Base-by-base conservation (phyloP, 2,113 vertebrate genomes). In the Laticauda laticaudata region DNA sequence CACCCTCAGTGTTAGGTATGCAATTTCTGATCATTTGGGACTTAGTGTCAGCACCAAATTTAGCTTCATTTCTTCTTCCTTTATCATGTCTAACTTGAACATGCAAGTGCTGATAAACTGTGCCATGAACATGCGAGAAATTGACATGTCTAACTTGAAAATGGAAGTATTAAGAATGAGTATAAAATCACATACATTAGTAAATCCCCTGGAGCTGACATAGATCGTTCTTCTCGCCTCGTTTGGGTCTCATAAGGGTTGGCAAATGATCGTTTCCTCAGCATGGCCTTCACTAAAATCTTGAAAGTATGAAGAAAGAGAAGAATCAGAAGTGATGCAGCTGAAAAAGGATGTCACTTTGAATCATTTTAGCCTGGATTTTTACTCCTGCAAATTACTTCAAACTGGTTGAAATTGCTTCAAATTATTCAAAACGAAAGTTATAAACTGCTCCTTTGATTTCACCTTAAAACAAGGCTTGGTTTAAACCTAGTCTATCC, bases 211-310 rank as follows among this genome's bases (percentile, higher is more conserved):
- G 99, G 98, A 2, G 98, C 99, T 26, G 99, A 99, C 99, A 99
- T 99, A 93, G 99, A 99, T 14, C 99, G 96, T 97, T 99, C 99
- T 95, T 99, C 99, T 91, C 98, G 97, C 91, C 99, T 98, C 12
- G 97, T 97, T 12, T 98, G 98, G 39, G 97, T 97, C 96, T 99
- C 99, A 0, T 99, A 99, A 0, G 99, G 99, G 93, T 99, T 99
- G 59, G 99, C 98, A 95, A 99, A 99, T 94, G 99, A 99, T 56
- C 99, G 99, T 94, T 99, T 99, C 89, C 99, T 98, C 61, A 99
- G 96, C 99, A 99, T 99, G 95, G 99, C 98, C 96, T 99, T 99
- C 48, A 99, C 99, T 81, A 99, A 95, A 96, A 99, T 99, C 99
- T 99, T 96, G 45, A 85, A 69, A 86, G 59, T 59, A 94, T 34